Percentiles rank a stretch among this genome's conserved stretches.
Evolutionary conservation across 1,140 invertebrate genomes (phyloP).

Genomic region (Drosophila melanica): DNA sequence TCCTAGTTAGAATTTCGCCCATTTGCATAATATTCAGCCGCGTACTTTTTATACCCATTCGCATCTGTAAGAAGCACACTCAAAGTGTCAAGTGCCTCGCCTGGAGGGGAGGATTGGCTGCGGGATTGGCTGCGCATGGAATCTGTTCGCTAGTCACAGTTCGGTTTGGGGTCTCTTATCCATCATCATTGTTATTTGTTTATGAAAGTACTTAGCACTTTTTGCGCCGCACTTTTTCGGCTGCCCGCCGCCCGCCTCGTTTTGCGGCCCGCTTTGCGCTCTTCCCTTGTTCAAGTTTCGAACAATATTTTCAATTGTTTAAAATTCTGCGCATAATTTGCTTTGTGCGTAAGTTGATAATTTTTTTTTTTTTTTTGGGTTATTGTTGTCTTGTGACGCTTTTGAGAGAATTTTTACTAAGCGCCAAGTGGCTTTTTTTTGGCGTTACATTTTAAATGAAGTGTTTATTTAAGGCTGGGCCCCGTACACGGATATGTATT

Average conservation of each 20-base stretch:
- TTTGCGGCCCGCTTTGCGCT: not conserved
- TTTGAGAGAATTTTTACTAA: constrained; percentile 34
- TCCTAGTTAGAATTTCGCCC: not conserved
- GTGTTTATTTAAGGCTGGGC: constrained; percentile 59
- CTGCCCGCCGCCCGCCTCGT: not conserved
- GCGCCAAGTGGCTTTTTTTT: constrained; percentile 57
- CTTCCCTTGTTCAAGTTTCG: not conserved
- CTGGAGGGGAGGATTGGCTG: constrained; percentile 6
- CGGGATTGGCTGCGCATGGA: not conserved
- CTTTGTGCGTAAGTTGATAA: constrained; percentile 45
- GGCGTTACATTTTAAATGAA: constrained; percentile 76
- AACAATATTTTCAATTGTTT: constrained; percentile 67
- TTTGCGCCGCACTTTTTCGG: constrained; percentile 39
- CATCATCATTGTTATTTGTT: constrained; percentile 70
- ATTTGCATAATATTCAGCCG: constrained; percentile 24
- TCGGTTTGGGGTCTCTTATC: constrained; percentile 27
- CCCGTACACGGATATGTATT: constrained; percentile 12
- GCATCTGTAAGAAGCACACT: constrained; percentile 38
- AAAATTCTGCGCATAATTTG: constrained; percentile 36
- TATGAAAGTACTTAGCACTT: constrained; percentile 73
- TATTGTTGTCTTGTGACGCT: constrained; percentile 31
- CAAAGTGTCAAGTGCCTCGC: constrained; percentile 68
- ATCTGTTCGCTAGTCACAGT: constrained; percentile 2
- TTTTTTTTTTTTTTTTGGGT: constrained; percentile 31
- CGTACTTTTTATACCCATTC: constrained; percentile 4